Evolutionary conservation across 2,797 vertebrate species (phyloP).

Genomic region (Pseudomugil tenellus): DNA sequence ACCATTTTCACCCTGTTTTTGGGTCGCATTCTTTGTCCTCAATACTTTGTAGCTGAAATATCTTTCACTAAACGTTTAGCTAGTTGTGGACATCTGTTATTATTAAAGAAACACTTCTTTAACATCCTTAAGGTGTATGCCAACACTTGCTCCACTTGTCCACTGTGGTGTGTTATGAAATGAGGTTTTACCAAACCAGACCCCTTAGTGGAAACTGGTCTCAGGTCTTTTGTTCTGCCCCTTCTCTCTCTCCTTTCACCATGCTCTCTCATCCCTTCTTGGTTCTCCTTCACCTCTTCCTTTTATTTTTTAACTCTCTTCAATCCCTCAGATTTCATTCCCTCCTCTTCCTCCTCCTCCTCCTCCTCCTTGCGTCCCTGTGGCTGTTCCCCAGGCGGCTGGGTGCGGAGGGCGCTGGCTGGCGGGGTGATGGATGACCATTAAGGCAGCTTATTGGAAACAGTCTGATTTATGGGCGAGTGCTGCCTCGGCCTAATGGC

Average conservation of each 20-base stretch:
- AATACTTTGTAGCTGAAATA: too few relatives aligned
- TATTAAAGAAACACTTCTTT: constrained; percentile 15
- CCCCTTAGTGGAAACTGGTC: too few relatives aligned
- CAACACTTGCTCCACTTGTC: not conserved
- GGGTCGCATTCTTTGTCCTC: too few relatives aligned
- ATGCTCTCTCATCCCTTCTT: constrained; percentile 34
- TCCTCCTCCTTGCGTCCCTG: constrained; percentile 39
- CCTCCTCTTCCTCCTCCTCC: constrained; percentile 21
- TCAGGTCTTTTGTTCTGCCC: not conserved
- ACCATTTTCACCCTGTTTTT: too few relatives aligned
- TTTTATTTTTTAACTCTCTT: constrained; percentile 19
- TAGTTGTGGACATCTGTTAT: constrained; percentile 16
- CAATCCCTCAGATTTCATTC: constrained; percentile 36
- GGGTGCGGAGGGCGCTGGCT: constrained; percentile 88
- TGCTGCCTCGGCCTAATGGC: constrained; percentile 98
- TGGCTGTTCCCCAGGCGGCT: constrained; percentile 73
- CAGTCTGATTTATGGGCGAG: constrained; percentile 99
- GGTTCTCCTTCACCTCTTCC: constrained; percentile 27
- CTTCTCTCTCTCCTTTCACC: constrained; percentile 30
- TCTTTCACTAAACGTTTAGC: too few relatives aligned
- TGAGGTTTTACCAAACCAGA: too few relatives aligned
- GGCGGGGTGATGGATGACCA: constrained; percentile 99
- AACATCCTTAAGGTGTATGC: constrained; percentile 6
- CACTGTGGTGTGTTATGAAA: not conserved
- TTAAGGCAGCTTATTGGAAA: constrained; percentile 99